Evolutionary conservation across 2,113 vertebrate genomes (phyloP).

Genomic region (Syngnathus floridae): DNA sequence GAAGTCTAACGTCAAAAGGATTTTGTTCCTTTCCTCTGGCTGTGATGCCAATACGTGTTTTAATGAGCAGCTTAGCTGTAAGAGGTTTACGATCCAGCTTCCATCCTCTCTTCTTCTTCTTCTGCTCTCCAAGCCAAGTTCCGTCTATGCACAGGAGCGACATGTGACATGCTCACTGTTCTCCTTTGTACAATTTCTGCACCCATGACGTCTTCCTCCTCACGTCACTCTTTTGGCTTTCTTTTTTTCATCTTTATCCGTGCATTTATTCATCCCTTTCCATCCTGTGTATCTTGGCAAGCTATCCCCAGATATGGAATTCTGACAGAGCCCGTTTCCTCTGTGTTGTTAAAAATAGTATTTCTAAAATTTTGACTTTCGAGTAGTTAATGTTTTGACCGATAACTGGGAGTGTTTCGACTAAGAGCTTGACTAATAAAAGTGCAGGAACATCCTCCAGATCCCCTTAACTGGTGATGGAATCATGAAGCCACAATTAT

Average conservation of each 20-base stretch:
- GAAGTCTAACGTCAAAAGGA: not conserved
- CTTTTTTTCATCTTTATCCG: not conserved
- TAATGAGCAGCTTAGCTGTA: constrained; percentile 28
- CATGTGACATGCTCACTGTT: not conserved
- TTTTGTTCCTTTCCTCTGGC: not conserved
- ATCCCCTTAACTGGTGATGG: not conserved
- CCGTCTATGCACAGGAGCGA: not conserved
- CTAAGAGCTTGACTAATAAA: not conserved
- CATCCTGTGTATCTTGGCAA: constrained; percentile 61
- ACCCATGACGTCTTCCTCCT: constrained; percentile 6
- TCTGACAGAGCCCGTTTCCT: not conserved
- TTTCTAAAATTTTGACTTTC: too few relatives aligned
- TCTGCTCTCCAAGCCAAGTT: not conserved
- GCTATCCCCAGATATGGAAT: constrained; percentile 33
- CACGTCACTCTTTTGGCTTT: constrained; percentile 16
- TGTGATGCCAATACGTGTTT: constrained; percentile 13
- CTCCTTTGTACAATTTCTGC: constrained; percentile 9
- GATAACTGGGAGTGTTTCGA: too few relatives aligned
- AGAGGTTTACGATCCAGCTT: constrained; percentile 26
- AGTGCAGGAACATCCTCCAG: too few relatives aligned
- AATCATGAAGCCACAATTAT: not conserved
- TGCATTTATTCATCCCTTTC: not conserved
- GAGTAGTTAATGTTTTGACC: too few relatives aligned
- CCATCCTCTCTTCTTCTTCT: not conserved
- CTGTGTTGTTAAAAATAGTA: not conserved